A percentile compares a stretch with the other conserved stretches of the same genome.
Evolutionary conservation across 2,113 vertebrate species (phyloP).

Genomic region (Macaca mulatta): DNA sequence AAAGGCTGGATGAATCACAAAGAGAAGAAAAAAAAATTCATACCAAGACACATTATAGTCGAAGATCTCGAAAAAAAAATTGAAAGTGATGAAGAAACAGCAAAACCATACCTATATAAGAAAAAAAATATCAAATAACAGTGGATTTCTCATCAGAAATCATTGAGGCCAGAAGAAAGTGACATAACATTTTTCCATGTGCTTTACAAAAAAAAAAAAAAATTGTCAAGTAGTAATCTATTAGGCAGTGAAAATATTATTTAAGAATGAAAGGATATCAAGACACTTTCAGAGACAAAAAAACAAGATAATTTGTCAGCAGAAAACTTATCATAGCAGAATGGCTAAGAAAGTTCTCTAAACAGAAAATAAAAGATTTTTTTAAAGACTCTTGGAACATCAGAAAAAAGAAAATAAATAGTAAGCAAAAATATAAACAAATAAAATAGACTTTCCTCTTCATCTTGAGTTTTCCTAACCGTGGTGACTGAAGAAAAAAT

Average conservation of each 20-base stretch:
- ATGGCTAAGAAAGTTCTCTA: background rate
- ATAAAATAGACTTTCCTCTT: background rate
- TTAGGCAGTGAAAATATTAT: background rate
- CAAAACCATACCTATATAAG: background rate
- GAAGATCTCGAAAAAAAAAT: background rate
- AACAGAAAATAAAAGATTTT: background rate
- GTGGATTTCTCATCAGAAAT: background rate
- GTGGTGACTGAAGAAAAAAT: constrained; percentile 31
- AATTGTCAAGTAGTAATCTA: background rate
- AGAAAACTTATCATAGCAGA: background rate
- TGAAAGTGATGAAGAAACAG: background rate
- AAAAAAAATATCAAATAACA: background rate
- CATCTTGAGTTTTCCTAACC: background rate
- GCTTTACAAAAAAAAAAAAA: background rate
- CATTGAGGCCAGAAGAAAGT: background rate
- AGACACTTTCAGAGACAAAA: background rate
- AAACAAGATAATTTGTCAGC: background rate
- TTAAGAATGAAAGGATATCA: background rate
- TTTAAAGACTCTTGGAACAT: background rate
- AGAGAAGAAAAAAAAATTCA: background rate
- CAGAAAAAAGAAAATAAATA: background rate
- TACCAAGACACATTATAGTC: background rate
- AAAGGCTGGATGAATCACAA: background rate
- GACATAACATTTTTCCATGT: background rate
- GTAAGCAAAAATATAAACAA: background rate